Conservation (phyloP, 2,797 vertebrate species). For the Acipenser oxyrinchus region DNA sequence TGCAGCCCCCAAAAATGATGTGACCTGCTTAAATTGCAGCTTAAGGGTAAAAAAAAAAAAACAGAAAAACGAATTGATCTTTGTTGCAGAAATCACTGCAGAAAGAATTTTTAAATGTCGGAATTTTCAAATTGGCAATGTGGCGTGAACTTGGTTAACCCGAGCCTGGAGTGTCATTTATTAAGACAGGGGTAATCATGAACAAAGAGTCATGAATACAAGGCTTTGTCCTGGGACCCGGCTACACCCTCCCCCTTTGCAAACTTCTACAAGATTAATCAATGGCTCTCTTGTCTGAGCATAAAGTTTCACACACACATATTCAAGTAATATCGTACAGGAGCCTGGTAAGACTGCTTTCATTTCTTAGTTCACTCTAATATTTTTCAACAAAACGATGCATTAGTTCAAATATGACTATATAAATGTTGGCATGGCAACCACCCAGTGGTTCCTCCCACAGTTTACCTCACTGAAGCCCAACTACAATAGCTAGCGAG, state of each 20-base stretch:
- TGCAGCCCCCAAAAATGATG: neutral
- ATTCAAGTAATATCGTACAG: neutral
- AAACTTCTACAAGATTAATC: neutral
- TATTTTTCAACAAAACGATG: neutral
- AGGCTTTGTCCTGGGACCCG: neutral
- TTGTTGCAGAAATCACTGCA: neutral
- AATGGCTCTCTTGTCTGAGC: neutral
- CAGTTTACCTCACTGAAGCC: neutral
- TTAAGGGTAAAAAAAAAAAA: neutral
- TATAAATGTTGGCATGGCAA: constrained; percentile 4
- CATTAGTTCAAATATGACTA: neutral
- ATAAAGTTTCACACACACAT: neutral
- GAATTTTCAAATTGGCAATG: neutral
- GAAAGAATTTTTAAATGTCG: neutral
- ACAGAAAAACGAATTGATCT: neutral
- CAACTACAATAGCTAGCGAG: neutral
- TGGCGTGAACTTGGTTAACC: neutral
- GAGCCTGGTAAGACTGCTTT: too few species aligned
- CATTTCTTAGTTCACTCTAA: too few species aligned
- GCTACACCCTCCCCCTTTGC: neutral
- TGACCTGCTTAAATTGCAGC: neutral
- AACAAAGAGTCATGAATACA: constrained; percentile 9
- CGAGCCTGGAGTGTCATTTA: constrained; percentile 8
- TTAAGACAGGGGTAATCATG: constrained; percentile 8
- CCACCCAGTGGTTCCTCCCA: neutral